These are phyloP conservation scores for Mus musculus DNA, from an alignment of 2,113 vertebrate species.

Conservation along the genomic window GRCm39 chr3:84645501-84646000, in stretches of 20 bases:
- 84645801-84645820: background rate
- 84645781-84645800: constrained; percentile 33
- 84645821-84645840: background rate
- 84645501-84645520: background rate
- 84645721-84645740: background rate
- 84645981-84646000: background rate
- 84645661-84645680: background rate
- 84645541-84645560: background rate
- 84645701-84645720: background rate
- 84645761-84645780: constrained; percentile 7
- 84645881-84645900: background rate
- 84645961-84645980: constrained; percentile 6
- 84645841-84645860: background rate
- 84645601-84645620: background rate
- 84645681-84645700: background rate
- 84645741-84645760: constrained; percentile 23
- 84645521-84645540: background rate
- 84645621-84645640: background rate
- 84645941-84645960: background rate
- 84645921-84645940: background rate
- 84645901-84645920: background rate
- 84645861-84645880: background rate
- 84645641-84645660: background rate
- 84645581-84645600: background rate
- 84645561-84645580: background rate